Percentiles rank a stretch among this genome's conserved stretches.
Evolutionary conservation across 2,113 vertebrate species (phyloP).

Genomic region (Chelonoidis abingdonii): DNA sequence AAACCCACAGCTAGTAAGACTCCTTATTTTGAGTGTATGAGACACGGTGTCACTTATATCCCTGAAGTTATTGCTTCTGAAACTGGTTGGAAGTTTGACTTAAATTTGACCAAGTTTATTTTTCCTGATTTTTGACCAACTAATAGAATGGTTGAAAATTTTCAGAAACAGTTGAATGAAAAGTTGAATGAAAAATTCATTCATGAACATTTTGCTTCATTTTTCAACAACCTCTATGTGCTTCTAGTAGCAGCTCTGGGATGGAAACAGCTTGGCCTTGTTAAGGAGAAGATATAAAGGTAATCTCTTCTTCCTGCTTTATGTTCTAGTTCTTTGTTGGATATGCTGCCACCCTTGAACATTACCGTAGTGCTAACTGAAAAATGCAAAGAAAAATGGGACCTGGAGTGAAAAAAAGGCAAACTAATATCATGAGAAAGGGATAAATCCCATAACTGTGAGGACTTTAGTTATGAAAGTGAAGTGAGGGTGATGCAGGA

Average conservation of each 20-base stretch:
- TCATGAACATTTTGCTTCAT: background rate
- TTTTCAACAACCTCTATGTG: background rate
- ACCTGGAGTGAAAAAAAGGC: background rate
- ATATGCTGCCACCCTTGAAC: background rate
- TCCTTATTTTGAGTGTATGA: background rate
- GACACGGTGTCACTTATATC: background rate
- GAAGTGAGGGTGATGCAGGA: background rate
- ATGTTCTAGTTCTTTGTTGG: background rate
- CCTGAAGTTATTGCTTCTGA: background rate
- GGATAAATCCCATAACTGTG: background rate
- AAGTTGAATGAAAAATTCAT: background rate
- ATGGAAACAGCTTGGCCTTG: background rate
- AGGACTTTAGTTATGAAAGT: background rate
- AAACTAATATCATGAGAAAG: background rate
- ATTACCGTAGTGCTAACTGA: background rate
- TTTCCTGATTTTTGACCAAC: background rate
- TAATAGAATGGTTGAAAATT: background rate
- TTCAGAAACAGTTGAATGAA: background rate
- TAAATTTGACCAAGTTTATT: rapidly evolving
- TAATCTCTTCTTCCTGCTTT: background rate
- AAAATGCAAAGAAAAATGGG: background rate
- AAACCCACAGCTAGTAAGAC: background rate
- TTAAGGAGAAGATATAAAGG: background rate
- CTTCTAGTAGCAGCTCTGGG: background rate
- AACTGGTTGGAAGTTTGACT: background rate